These are phyloP conservation scores for Battus philenor DNA, from an alignment of 1,140 invertebrate species.

Conservation along the genomic window DNA sequence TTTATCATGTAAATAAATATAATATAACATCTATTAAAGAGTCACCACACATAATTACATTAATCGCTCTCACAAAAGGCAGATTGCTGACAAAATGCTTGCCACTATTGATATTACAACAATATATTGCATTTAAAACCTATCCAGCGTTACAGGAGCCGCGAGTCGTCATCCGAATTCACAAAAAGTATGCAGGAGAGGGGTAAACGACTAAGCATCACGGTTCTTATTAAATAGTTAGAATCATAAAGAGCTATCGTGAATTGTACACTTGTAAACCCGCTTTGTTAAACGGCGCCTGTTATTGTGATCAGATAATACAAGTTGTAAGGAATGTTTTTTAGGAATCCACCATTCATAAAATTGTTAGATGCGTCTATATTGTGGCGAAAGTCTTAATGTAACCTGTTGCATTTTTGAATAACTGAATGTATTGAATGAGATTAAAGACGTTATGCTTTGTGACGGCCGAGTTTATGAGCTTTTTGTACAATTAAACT, in stretches of 20 bases:
- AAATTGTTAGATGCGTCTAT: slow-evolving; percentile 59
- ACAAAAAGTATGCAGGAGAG: slow-evolving; percentile 29
- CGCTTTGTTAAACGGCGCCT: slow-evolving; percentile 66
- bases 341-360: slow-evolving; percentile 71
- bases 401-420: slow-evolving; percentile 57
- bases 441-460: slow-evolving; percentile 29
- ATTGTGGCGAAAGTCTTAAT: slow-evolving; percentile 57
- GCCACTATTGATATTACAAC: slow-evolving; percentile 70
- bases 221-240: slow-evolving; percentile 54
- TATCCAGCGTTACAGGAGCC: slow-evolving; percentile 53
- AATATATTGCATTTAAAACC: slow-evolving; percentile 67
- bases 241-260: slow-evolving; percentile 70
- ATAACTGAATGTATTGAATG: slow-evolving; percentile 42
- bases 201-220: slow-evolving; percentile 34
- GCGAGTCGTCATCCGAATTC: slow-evolving; percentile 23
- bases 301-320: slow-evolving; percentile 69
- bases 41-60: slow-evolving; percentile 60
- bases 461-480: slow-evolving; percentile 16
- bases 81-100: slow-evolving; percentile 59
- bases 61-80: slow-evolving; percentile 62
- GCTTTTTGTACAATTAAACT: slow-evolving; percentile 17
- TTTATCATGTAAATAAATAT: no score
- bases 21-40: no score
- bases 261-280: slow-evolving; percentile 73
- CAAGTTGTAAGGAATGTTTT: slow-evolving; percentile 73